A percentile compares a stretch with the other conserved stretches of the same genome.
Conservation (phyloP, 2,797 vertebrate species). For the Crenuchus spilurus region DNA sequence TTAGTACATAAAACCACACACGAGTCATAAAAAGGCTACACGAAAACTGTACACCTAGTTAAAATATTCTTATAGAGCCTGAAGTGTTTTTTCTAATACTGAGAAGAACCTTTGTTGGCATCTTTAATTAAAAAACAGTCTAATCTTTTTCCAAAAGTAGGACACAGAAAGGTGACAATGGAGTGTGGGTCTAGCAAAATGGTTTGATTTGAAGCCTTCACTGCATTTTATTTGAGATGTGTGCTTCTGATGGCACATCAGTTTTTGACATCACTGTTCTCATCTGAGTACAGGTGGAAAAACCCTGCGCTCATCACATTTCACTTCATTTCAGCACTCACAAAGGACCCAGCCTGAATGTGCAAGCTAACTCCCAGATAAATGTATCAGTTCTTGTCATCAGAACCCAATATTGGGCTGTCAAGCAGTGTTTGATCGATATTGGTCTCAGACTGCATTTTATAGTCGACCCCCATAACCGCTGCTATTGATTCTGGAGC, state of each 20-base stretch:
- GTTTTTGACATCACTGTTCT: slow-evolving; percentile 2
- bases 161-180: too few species aligned
- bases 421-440: slow-evolving; percentile 44
- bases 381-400: slow-evolving; percentile 36
- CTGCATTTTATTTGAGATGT: slow-evolving; percentile 6
- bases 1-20: too few species aligned
- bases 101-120: too few species aligned
- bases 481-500: slow-evolving; percentile 33
- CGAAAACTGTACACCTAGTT: too few species aligned
- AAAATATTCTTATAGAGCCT: too few species aligned
- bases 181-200: neutral
- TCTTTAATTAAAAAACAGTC: too few species aligned
- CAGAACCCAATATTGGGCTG: slow-evolving; percentile 29
- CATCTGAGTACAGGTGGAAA: slow-evolving; percentile 22
- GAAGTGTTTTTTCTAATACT: too few species aligned
- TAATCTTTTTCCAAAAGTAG: slow-evolving; percentile 16
- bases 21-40: too few species aligned
- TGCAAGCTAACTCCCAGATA: slow-evolving; percentile 14
- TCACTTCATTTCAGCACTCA: slow-evolving; percentile 24
- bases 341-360: neutral
- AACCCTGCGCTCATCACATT: neutral
- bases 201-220: neutral
- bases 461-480: slow-evolving; percentile 40
- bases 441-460: slow-evolving; percentile 19
- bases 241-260: slow-evolving; percentile 6